phyloP scores from a whole-genome alignment of 2,113 vertebrate genomes.

The Rhinolophus sinicus region DNA sequence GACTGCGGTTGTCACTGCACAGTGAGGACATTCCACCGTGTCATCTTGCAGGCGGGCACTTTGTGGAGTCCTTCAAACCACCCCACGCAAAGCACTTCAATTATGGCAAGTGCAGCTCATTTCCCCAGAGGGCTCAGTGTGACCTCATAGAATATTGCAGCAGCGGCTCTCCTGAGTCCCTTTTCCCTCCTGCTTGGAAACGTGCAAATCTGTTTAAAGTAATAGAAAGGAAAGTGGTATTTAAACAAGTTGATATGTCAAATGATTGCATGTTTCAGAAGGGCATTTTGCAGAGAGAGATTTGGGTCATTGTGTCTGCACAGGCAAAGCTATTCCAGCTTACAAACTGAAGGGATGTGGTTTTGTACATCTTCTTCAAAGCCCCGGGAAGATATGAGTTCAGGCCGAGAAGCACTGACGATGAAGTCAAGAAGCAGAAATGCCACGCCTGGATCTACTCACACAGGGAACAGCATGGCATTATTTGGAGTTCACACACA shows the following conservation, averaged over 20 bases:
- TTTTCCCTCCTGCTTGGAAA: conserved; percentile 52
- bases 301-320: background rate
- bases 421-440: conserved; percentile 38
- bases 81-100: conserved; percentile 68
- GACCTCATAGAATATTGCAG: conserved; percentile 53
- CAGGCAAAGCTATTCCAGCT: background rate
- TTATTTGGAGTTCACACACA: background rate
- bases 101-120: conserved; percentile 53
- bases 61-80: conserved; percentile 60
- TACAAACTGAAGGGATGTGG: background rate
- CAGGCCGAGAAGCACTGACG: background rate
- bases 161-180: conserved; percentile 23
- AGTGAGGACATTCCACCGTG: background rate
- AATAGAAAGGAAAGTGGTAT: conserved; percentile 41
- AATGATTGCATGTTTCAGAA: conserved; percentile 26
- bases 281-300: conserved; percentile 20
- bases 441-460: background rate
- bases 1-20: background rate
- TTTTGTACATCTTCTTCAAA: conserved; percentile 50
- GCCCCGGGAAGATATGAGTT: background rate
- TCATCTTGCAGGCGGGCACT: background rate
- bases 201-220: conserved; percentile 42
- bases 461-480: background rate
- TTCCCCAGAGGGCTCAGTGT: conserved; percentile 42
- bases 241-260: conserved; percentile 42